Conservation (phyloP, 2,888 invertebrate species). For the Nephrotoma appendiculata region DNA sequence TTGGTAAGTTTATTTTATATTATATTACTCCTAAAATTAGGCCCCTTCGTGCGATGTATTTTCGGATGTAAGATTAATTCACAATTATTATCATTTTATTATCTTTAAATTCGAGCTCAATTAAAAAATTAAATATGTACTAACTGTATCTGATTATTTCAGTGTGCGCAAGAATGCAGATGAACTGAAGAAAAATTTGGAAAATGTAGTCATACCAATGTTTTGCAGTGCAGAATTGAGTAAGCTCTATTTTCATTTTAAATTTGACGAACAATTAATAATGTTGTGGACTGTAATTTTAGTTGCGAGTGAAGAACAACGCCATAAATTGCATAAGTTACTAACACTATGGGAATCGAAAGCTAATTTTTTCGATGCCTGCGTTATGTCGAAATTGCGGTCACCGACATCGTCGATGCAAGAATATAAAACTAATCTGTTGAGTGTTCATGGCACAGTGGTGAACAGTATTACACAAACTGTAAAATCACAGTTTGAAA, state of each 20-base stretch:
- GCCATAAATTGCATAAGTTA: slow-evolving; percentile 82
- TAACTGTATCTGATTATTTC: slow-evolving; percentile 22
- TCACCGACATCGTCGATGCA: slow-evolving; percentile 79
- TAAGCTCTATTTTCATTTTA: slow-evolving; percentile 28
- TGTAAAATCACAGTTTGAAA: slow-evolving; percentile 72
- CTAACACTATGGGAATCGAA: slow-evolving; percentile 95
- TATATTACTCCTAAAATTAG: not conserved
- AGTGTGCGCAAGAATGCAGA: slow-evolving; percentile 93
- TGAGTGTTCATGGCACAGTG: slow-evolving; percentile 64
- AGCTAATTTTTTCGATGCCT: slow-evolving; percentile 70
- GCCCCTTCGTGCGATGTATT: not conserved
- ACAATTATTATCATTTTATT: slow-evolving; percentile 8
- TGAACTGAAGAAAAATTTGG: slow-evolving; percentile 84
- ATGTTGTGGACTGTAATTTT: slow-evolving; percentile 14
- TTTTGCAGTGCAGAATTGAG: slow-evolving; percentile 87
- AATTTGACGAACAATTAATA: not conserved
- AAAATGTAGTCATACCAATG: slow-evolving; percentile 93
- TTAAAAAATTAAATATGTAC: not conserved
- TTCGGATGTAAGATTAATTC: slow-evolving; percentile 1
- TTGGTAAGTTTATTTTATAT: slow-evolving; percentile 51
- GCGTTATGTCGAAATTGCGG: slow-evolving; percentile 73
- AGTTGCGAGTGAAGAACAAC: slow-evolving; percentile 76
- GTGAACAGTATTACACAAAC: slow-evolving; percentile 62
- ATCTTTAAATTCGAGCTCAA: slow-evolving; percentile 7
- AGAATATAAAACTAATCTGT: slow-evolving; percentile 72